Evolutionary conservation across 2,113 vertebrate species (phyloP).

Genomic region (Ariopsis seemanni): DNA sequence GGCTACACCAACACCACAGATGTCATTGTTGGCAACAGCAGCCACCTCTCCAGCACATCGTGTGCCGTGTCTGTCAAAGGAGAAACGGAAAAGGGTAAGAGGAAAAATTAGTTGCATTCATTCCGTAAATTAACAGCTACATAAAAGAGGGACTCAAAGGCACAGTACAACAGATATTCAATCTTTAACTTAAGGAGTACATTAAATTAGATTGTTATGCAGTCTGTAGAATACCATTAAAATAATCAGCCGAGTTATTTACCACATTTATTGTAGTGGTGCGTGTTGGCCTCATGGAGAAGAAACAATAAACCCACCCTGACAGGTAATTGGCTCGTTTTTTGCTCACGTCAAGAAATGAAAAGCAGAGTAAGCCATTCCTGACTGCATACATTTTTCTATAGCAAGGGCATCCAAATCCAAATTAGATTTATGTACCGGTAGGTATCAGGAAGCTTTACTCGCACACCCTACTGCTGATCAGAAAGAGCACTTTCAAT

Average conservation of each 20-base stretch:
- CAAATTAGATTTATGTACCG: slow-evolving; percentile 57
- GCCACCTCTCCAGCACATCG: slow-evolving; percentile 96
- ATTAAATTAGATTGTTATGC: neutral
- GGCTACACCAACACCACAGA: slow-evolving; percentile 94
- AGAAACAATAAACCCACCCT: neutral
- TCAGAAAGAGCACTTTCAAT: slow-evolving; percentile 36
- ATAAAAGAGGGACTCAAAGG: neutral
- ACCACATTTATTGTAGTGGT: neutral
- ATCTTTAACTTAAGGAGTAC: neutral
- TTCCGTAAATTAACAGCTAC: neutral
- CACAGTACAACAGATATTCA: neutral
- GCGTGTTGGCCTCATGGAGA: neutral
- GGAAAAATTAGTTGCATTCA: neutral
- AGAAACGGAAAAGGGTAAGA: slow-evolving; percentile 9
- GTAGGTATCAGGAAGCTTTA: slow-evolving; percentile 52
- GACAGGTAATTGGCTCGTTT: slow-evolving; percentile 12
- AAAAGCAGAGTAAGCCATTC: slow-evolving; percentile 32
- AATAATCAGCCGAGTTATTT: neutral
- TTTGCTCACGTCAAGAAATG: slow-evolving; percentile 51
- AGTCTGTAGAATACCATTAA: neutral
- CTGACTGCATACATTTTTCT: neutral
- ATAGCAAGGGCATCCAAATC: slow-evolving; percentile 42
- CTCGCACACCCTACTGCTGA: slow-evolving; percentile 54
- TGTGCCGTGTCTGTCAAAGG: slow-evolving; percentile 83
- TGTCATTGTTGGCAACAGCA: slow-evolving; percentile 89